Evolutionary conservation across 2,797 vertebrate genomes (phyloP).

Genomic region (Spatula clypeata): DNA sequence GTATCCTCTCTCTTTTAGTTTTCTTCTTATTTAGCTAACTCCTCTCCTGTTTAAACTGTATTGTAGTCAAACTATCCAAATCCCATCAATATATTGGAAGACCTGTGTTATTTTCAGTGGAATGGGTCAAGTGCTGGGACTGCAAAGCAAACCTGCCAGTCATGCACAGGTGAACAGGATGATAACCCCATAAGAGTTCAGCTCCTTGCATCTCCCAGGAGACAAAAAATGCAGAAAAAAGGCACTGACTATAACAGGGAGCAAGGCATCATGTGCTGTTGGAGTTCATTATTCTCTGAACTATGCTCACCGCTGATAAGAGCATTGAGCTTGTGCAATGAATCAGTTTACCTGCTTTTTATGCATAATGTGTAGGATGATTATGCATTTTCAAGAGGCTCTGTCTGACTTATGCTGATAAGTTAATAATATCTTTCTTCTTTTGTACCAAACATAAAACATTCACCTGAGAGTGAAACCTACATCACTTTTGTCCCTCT

Average conservation of each 20-base stretch:
- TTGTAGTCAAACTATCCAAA: not conserved
- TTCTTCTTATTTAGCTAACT: not conserved
- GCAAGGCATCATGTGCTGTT: not conserved
- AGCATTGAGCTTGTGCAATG: not conserved
- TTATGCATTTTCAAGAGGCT: not conserved
- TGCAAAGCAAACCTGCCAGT: not conserved
- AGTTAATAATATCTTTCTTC: not conserved
- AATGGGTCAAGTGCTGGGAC: not conserved
- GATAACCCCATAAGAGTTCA: not conserved
- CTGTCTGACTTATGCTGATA: not conserved
- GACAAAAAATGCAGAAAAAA: not conserved
- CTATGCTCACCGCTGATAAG: not conserved
- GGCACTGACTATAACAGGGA: not conserved
- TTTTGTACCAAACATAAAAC: not conserved
- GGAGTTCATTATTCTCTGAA: not conserved
- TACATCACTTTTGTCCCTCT: not conserved
- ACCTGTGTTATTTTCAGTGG: not conserved
- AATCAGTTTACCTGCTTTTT: not conserved
- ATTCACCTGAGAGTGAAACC: not conserved
- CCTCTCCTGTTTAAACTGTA: not conserved
- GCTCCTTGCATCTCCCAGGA: not conserved
- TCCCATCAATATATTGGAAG: not conserved
- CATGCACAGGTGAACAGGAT: not conserved
- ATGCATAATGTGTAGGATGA: not conserved
- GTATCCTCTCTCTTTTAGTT: not conserved